Conservation (phyloP, 1,140 invertebrate species). For the Drosophila setifemur region DNA sequence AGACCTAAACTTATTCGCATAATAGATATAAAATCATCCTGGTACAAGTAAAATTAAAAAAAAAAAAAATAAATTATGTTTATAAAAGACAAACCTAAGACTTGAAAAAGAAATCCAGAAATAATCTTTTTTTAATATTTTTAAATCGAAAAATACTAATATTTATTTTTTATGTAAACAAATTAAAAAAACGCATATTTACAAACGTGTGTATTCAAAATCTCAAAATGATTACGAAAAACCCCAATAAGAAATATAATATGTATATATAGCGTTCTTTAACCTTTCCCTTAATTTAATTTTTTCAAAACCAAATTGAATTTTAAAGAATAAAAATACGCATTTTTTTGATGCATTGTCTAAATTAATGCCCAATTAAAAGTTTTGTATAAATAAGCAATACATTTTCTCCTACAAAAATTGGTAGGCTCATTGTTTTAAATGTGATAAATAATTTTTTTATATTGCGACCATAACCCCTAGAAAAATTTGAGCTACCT, state of each 20-base stretch:
- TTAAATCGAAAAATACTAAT: too few species aligned
- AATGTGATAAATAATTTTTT: too few species aligned
- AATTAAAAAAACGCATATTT: conserved; percentile 34
- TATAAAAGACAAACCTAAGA: conserved; percentile 61
- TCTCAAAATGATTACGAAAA: too few species aligned
- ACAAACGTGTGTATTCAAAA: too few species aligned
- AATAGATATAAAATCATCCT: conserved; percentile 35
- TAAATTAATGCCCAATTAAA: too few species aligned
- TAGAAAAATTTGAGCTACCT: too few species aligned
- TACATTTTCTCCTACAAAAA: too few species aligned
- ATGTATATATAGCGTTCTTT: conserved; percentile 59
- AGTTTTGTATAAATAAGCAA: too few species aligned
- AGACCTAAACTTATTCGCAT: conserved; percentile 32
- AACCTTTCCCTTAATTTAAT: conserved; percentile 58
- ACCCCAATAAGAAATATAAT: conserved; percentile 8
- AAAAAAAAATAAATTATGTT: conserved; percentile 46
- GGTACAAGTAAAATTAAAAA: conserved; percentile 60
- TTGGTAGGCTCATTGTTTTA: too few species aligned
- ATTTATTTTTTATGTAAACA: too few species aligned
- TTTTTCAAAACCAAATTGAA: conserved; percentile 27
- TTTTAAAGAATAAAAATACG: conserved; percentile 11
- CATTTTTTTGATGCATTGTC: conserved; percentile 2
- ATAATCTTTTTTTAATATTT: too few species aligned
- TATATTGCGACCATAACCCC: too few species aligned
- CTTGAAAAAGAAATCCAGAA: conserved; percentile 34